Base-by-base conservation (phyloP, 64 coral and sea anemone species). In the Pachyseris speciosa region DNA sequence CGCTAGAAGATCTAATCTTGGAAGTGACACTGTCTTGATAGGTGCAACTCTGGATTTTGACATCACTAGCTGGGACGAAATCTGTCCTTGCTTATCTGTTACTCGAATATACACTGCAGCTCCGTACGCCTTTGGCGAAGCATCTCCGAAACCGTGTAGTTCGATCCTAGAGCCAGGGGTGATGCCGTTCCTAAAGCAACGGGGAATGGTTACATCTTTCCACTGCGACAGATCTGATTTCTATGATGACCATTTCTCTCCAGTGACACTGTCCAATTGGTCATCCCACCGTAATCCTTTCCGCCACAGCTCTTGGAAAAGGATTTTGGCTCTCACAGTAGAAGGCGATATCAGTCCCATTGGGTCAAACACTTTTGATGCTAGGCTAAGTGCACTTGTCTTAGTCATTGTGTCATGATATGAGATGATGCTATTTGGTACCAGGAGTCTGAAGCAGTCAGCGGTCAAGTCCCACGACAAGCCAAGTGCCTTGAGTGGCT, bases 301-400 rank as follows among this genome's bases (percentile, higher is more conserved):
- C 27, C 30, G 34, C 74, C 87, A 90, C 24, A 90, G 36, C 47
- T 86, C 37, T 86, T 90, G 49, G 72, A 90, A 75, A 36, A 90
- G 22, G 28, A 90, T 39, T 44, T 80, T 79, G 22, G 60, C 87
- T 67, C 87, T 80, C 0, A 84, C 55, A 24, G 80, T 84, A n/a
- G n/a, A n/a, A n/a, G n/a, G n/a, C n/a, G n/a, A n/a, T n/a, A n/a
- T n/a, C 34, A 84, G 24, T 39, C 80, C 80, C 59, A 84, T 25
- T 20, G 80, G 59, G 40, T 66, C 80, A 28, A 60, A 84, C 34
- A 65, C 41, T 58, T 37, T 83, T 13, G 79, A 60, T 20, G 55
- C 52, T 11, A 58, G 24, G 33, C 77, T 53, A 19, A 81, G 48
- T 16, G 59, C 24, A 36, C 48, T 51, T 60, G 49, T 53, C 33